Evolutionary conservation across 2,797 vertebrate genomes (phyloP).

Genomic region (Anguilla pacifica): DNA sequence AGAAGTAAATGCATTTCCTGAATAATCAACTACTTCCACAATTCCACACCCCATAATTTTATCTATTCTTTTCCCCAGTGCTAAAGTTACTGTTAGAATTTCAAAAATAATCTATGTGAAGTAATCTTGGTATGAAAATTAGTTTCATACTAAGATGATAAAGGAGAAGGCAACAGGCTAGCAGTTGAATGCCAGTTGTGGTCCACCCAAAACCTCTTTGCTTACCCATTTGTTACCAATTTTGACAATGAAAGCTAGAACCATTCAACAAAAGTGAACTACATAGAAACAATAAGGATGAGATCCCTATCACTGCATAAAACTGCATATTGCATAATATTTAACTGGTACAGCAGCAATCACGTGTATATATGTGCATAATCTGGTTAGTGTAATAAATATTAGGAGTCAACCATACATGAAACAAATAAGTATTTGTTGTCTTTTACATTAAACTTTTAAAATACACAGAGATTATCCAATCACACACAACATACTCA

Average conservation of each 20-base stretch:
- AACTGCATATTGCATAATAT: not conserved
- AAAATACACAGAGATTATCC: not conserved
- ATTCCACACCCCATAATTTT: not conserved
- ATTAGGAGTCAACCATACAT: not conserved
- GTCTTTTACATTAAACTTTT: not conserved
- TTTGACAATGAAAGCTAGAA: not conserved
- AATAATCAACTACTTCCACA: not conserved
- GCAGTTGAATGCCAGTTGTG: not conserved
- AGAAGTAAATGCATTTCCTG: not conserved
- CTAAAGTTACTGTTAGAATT: not conserved
- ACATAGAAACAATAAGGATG: not conserved
- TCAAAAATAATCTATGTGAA: not conserved
- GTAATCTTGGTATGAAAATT: not conserved
- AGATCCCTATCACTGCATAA: not conserved
- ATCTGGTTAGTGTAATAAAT: not conserved
- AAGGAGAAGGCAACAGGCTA: not conserved
- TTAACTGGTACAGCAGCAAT: not conserved
- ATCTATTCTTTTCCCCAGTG: not conserved
- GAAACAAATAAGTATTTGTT: not conserved
- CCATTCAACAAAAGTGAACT: not conserved
- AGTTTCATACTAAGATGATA: not conserved
- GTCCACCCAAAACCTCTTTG: not conserved
- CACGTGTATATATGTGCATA: not conserved
- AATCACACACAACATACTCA: not conserved
- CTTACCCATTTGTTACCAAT: not conserved